These are phyloP conservation scores for Tenodera sinensis DNA, from an alignment of 2,888 invertebrate genomes.

Conservation along the genomic window DNA sequence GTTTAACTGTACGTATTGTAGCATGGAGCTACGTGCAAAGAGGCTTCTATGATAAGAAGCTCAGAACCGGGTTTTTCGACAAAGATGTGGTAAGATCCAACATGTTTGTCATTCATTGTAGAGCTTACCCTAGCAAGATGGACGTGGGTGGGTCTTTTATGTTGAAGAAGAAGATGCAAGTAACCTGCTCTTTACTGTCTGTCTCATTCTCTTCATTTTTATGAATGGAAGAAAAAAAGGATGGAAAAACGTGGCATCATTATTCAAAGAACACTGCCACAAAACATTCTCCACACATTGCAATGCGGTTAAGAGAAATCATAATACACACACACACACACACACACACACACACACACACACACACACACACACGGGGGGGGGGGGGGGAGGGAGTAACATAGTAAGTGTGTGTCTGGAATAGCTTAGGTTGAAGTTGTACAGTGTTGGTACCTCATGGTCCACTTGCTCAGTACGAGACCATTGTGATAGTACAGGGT, in stretches of 20 bases:
- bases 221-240: conserved; percentile 5
- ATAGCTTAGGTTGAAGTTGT: neutral
- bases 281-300: neutral
- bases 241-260: conserved; percentile 8
- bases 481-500: neutral
- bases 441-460: neutral
- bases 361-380: neutral
- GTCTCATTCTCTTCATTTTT: neutral
- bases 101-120: neutral
- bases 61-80: too few species aligned
- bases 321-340: neutral
- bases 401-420: neutral
- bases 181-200: neutral
- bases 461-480: neutral
- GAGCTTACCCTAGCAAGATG: neutral
- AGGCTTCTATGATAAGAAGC: too few species aligned
- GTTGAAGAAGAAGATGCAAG: neutral
- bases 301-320: neutral
- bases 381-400: too few species aligned
- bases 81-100: too few species aligned
- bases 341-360: neutral
- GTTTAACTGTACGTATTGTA: too few species aligned
- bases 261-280: conserved; percentile 2
- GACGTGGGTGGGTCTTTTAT: neutral
- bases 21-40: too few species aligned